Base-by-base conservation (phyloP, 1,140 invertebrate genomes). In the Atta texana region DNA sequence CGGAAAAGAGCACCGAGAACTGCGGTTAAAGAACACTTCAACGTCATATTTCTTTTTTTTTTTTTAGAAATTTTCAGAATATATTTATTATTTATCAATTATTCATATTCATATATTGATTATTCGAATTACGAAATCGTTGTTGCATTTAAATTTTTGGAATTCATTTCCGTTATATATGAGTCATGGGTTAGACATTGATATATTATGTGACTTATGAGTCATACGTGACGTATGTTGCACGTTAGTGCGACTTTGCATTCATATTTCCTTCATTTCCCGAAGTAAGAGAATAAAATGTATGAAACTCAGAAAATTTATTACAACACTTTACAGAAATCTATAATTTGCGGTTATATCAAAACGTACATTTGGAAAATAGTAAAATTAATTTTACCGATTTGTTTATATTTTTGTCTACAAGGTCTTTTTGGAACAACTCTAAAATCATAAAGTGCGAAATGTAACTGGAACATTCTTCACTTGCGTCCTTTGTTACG, bases 391-490 rank as follows among this genome's bases (percentile, higher is more conserved):
- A 75, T 76, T 76, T 61, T 16, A 24, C 16, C 16, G 14, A 44
- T 59, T 53, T 28, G 21, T 28, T 28, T 31, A 24, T 55, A 18
- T 55, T 74, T 55, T 12, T 28, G 49, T 68, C 49, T 57, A 57
- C 31, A 74, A 74, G 49, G 7, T 24, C 12, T 34, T 39, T 24
- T 72, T 21, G n/a, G 7, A 18, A n/a, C 14, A 7, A 18, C n/a
- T 28, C 49, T 51, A 16, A 51, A 51, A 5, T 49, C 7, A 49
- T 31, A 28, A 72, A 72, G 53, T 28, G 21, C 71, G 24, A 49
- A 69, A 82, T 75, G 18, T 49, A 76, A 76, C 77, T 55, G 63
- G 63, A 69, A 80, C 55, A 14, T 80, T 53, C 64, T 51, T 69
- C 10, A 28, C 21, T 10, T 2, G 28, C 64, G 31, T 69, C 51